phyloP scores from a whole-genome alignment of 2,113 vertebrate genomes.

The Stomatorhinus ivindoensis region DNA sequence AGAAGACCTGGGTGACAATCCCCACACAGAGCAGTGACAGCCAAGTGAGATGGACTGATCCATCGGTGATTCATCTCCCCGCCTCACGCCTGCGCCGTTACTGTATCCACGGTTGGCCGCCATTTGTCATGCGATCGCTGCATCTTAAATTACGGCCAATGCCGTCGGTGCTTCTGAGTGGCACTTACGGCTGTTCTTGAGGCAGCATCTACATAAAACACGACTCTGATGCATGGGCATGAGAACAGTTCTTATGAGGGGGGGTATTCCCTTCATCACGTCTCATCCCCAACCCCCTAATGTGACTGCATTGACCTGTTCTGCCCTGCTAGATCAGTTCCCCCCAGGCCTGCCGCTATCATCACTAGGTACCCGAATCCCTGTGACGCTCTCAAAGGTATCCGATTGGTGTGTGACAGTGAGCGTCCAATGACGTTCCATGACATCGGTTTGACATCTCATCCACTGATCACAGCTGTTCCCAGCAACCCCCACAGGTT shows the following conservation, averaged over 20 bases:
- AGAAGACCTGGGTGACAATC: not conserved
- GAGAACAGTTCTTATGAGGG: not conserved
- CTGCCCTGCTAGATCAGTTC: not conserved
- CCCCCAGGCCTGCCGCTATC: not conserved
- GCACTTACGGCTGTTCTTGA: not conserved
- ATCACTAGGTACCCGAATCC: not conserved
- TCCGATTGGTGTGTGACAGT: not conserved
- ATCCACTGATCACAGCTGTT: not conserved
- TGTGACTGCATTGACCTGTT: not conserved
- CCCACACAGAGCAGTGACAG: not conserved
- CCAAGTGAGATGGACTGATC: not conserved
- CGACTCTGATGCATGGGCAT: not conserved
- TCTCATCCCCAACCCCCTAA: not conserved
- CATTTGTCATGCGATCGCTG: not conserved
- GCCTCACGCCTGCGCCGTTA: not conserved
- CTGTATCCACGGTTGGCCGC: not conserved
- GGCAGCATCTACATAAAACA: not conserved
- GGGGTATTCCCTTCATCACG: not conserved
- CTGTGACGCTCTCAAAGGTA: not conserved
- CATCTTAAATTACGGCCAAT: not conserved
- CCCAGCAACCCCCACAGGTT: not conserved
- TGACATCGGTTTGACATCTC: not conserved
- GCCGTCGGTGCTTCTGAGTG: not conserved
- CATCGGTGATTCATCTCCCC: not conserved
- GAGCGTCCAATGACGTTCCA: not conserved